phyloP scores from a whole-genome alignment of 2,797 vertebrate genomes.

The Tarsius wallacei region DNA sequence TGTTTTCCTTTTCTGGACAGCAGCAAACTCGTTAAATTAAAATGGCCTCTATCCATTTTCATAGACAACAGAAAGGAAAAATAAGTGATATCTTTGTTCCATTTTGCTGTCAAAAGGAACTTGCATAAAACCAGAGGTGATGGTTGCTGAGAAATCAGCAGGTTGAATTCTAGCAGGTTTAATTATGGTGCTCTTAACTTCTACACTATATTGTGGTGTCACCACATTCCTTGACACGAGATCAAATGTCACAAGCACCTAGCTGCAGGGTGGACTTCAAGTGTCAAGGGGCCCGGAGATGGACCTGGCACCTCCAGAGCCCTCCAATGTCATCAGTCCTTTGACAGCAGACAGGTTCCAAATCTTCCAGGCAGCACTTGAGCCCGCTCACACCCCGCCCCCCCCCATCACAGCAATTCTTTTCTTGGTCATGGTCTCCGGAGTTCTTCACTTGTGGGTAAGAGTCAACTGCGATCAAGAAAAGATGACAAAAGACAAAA shows the following conservation, averaged over 20 bases:
- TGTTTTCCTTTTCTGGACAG: not conserved
- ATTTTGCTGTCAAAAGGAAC: not conserved
- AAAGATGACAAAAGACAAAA: not conserved
- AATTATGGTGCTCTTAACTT: too few relatives aligned
- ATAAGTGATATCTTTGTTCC: too few relatives aligned
- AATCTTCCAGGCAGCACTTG: constrained; percentile 93
- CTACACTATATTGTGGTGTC: too few relatives aligned
- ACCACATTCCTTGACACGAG: not conserved
- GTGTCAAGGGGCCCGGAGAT: not conserved
- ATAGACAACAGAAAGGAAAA: not conserved
- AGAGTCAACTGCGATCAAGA: not conserved
- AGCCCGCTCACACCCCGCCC: constrained; percentile 92
- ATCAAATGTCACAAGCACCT: not conserved
- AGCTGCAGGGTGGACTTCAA: not conserved
- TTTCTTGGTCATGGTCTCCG: constrained; percentile 78
- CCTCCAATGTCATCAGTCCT: constrained; percentile 94
- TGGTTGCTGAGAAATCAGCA: not conserved
- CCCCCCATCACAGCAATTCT: constrained; percentile 92
- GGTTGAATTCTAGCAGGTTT: not conserved
- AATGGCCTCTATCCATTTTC: not conserved
- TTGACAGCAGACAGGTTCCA: constrained; percentile 94
- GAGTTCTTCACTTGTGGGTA: not conserved
- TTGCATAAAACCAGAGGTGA: not conserved
- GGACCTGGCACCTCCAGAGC: constrained; percentile 94
- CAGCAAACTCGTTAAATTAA: not conserved